A percentile compares a stretch with the other conserved stretches of the same genome.
Conservation (phyloP, 2,888 invertebrate species). For the Xanthorhoe designata region DNA sequence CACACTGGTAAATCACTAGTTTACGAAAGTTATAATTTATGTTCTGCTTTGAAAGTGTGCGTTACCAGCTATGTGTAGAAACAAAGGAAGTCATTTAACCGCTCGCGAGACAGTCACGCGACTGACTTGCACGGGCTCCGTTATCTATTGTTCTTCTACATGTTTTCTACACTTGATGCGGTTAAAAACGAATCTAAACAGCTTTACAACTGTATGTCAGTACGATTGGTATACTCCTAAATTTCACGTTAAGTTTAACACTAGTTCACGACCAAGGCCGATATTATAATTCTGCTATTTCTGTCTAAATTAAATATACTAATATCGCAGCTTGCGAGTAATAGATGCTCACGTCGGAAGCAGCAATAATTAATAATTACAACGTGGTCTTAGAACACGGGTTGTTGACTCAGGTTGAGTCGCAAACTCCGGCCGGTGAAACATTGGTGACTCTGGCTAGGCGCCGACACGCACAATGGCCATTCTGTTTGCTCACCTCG, state of each 20-base stretch:
- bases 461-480: conserved; percentile 74
- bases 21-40: conserved; percentile 63
- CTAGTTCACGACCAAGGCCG: not conserved
- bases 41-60: conserved; percentile 59
- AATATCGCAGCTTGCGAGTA: conserved; percentile 29
- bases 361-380: conserved; percentile 59
- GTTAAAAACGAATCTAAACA: conserved; percentile 7
- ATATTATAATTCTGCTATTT: conserved; percentile 19
- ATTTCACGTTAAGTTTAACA: not conserved
- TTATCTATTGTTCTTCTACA: conserved; percentile 66
- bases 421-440: conserved; percentile 64
- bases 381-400: conserved; percentile 57
- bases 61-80: conserved; percentile 70
- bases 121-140: conserved; percentile 59
- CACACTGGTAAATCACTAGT: conserved; percentile 55
- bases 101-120: conserved; percentile 77
- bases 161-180: conserved; percentile 49
- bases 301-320: conserved; percentile 37
- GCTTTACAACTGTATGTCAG: not conserved
- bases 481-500: conserved; percentile 65
- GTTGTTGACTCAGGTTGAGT: conserved; percentile 68
- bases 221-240: not conserved
- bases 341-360: conserved; percentile 33
- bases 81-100: conserved; percentile 78
- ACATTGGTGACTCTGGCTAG: conserved; percentile 63